Base-by-base conservation (phyloP, 23 tunicate species). In the Phallusia fumigata region DNA sequence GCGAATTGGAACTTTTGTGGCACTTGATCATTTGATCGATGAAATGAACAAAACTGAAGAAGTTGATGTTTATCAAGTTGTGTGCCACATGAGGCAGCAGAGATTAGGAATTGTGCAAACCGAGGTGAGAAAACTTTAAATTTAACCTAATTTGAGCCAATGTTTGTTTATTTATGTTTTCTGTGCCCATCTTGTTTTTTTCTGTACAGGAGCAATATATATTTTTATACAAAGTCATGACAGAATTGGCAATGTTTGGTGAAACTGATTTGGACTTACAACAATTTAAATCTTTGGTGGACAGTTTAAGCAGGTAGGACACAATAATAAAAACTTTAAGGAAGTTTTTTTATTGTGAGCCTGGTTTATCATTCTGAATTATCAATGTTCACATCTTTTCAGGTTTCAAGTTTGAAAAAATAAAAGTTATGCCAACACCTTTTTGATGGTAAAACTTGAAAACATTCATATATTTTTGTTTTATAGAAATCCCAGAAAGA, bases 1-100 rank as follows among this genome's bases (percentile, higher is more conserved):
- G 8, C 77, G 86, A 33, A 90, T 86, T 65, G 95, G 89, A 32
- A 76, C 89, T 0, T 90, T 65, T 69, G 81, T 90, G 21, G 89
- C 76, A 35, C 74, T 80, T 65, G 89, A 90, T 45, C 44, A 32
- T 69, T 78, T 90, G 36, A 73, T 85, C 77, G 73, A 85, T 16
- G 51, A 90, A 78, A 52, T 84, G 53, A 32, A 79, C 19, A 0
- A 76, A 47, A 73, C 76, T 16, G 34, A 82, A 34, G 24, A 13
- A 0, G 84, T 90, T 33, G 83, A 90, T 52, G 80, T 85, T 15
- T 85, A 50, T 53, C 47, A 85, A 44, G 31, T 69, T 30, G 86
- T 85, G 3, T 24, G 1, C 58, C 51, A 80, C 72, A 81, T 87
- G 81, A 87, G 90, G 75, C 31, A 80, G 74, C 90, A 87, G 74